A percentile compares a stretch with the other conserved stretches of the same genome.
Conservation (phyloP, 2,888 invertebrate genomes). For the Caenorhabditis sp. region DNA sequence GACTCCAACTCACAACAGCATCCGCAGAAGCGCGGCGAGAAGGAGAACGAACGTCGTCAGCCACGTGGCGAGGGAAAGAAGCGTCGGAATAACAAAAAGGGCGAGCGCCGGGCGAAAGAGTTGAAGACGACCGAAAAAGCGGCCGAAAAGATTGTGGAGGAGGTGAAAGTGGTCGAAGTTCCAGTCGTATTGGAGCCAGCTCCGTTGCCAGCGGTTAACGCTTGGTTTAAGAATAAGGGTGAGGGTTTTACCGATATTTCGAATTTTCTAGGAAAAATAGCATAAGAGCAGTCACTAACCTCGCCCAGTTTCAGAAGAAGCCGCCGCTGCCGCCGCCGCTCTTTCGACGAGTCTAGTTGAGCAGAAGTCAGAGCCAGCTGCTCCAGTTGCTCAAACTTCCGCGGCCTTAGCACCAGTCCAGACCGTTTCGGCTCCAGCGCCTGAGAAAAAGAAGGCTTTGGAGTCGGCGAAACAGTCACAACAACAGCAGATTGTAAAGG, state of each 20-base stretch:
- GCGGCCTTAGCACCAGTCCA: neutral
- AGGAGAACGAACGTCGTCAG: slow-evolving; percentile 26
- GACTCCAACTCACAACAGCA: slow-evolving; percentile 14
- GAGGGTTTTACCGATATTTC: neutral
- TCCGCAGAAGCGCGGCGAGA: slow-evolving; percentile 21
- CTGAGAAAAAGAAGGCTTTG: slow-evolving; percentile 26
- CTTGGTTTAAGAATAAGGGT: slow-evolving; percentile 70
- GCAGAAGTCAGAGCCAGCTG: neutral
- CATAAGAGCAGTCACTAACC: too few relatives aligned
- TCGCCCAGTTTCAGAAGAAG: slow-evolving; percentile 5
- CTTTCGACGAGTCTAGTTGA: neutral
- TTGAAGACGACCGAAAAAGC: slow-evolving; percentile 53
- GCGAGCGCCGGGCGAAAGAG: slow-evolving; percentile 36
- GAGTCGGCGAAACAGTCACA: slow-evolving; percentile 30
- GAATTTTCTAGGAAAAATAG: too few relatives aligned
- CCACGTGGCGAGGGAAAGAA: slow-evolving; percentile 33
- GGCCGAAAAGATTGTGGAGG: slow-evolving; percentile 34
- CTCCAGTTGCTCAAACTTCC: slow-evolving; percentile 7
- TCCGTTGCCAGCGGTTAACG: slow-evolving; percentile 68
- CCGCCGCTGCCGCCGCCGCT: slow-evolving; percentile 12
- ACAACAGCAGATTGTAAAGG: slow-evolving; percentile 18
- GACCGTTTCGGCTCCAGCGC: slow-evolving; percentile 7
- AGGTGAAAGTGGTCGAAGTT: slow-evolving; percentile 53
- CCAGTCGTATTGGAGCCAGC: slow-evolving; percentile 69
- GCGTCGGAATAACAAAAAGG: slow-evolving; percentile 34